Base-by-base conservation (phyloP, 2,797 vertebrate genomes). In the Smutsia gigantea region DNA sequence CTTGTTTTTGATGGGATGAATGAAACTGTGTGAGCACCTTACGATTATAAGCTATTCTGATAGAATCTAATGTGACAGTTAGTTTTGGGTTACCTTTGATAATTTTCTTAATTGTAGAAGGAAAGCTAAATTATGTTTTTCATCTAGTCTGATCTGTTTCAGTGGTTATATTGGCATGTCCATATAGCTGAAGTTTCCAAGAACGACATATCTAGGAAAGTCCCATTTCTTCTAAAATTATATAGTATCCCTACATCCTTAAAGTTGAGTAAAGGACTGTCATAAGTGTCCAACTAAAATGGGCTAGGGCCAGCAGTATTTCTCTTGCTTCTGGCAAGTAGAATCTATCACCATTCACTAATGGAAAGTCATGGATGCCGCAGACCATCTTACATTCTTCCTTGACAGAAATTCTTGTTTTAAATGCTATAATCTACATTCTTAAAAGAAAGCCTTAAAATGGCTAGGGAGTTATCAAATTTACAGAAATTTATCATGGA, bases 321-420 rank as follows among this genome's bases (percentile, higher is more conserved):
- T 82, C 49, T 57, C 17, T 29, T 17, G 10, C 55, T 15, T 68
- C 69, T 95, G 34, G 31, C 1, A 71, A 34, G 34, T 75, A 55
- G 23, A 87, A 6, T 23, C n/a, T 57, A 61, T 59, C n/a, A 66
- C 12, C 42, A 61, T 37, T 90, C 69, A 77, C 19, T 46, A 79
- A 46, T 84, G 69, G 78, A 86, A 94, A 64, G 46, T 63, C 23
- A 23, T 53, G 10, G 55, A 0, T 53, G 12, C 10, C 18, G 4
- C 39, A 81, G 19, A 88, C 49, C n/a, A 49, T 75, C 4, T 34
- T 79, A 12, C 0, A 31, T 23, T 87, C 53, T 29, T 64, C 31
- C 46, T 82, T 74, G 13, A 85, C 61, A 94, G 25, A 68, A 88
- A 46, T 93, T 78, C 37, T 89, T 94, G 5, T 88, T 90, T 69